These are phyloP conservation scores for Hemistola chrysoprasaria DNA, from an alignment of 2,888 invertebrate species.

Conservation along the genomic window DNA sequence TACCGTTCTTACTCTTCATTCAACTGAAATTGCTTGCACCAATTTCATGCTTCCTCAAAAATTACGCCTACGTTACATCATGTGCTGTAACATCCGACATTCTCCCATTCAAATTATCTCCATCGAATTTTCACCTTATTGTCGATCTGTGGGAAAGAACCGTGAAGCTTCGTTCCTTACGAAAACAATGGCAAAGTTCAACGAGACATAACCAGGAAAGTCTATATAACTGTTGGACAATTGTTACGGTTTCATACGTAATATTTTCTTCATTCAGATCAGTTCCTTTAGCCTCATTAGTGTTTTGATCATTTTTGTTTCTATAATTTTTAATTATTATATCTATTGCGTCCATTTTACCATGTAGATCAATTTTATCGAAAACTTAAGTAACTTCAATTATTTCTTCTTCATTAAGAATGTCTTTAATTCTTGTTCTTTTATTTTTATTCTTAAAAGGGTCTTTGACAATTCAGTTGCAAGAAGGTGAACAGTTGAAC, in stretches of 20 bases:
- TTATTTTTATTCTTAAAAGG: slow-evolving; percentile 37
- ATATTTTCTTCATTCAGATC: slow-evolving; percentile 52
- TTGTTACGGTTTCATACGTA: slow-evolving; percentile 62
- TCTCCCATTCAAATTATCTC: slow-evolving; percentile 66
- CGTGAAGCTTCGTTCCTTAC: slow-evolving; percentile 56
- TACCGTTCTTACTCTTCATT: too few species aligned
- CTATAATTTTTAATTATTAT: neutral
- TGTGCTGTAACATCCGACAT: slow-evolving; percentile 54
- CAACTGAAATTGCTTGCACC: too few species aligned
- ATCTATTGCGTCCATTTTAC: slow-evolving; percentile 3
- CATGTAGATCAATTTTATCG: slow-evolving; percentile 14
- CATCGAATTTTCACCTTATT: slow-evolving; percentile 79
- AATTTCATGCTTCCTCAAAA: slow-evolving; percentile 22
- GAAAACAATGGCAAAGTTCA: slow-evolving; percentile 79
- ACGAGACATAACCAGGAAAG: slow-evolving; percentile 76
- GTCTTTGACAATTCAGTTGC: slow-evolving; percentile 63
- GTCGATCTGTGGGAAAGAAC: slow-evolving; percentile 69
- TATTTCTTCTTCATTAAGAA: slow-evolving; percentile 15
- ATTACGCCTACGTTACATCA: slow-evolving; percentile 53
- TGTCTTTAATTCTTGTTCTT: slow-evolving; percentile 27
- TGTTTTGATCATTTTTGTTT: neutral
- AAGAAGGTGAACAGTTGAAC: slow-evolving; percentile 64
- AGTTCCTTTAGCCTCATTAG: slow-evolving; percentile 36
- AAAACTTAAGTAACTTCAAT: neutral
- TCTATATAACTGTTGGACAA: slow-evolving; percentile 70